Evolutionary conservation across 2,113 vertebrate species (phyloP).

Genomic region (Egretta garzetta): DNA sequence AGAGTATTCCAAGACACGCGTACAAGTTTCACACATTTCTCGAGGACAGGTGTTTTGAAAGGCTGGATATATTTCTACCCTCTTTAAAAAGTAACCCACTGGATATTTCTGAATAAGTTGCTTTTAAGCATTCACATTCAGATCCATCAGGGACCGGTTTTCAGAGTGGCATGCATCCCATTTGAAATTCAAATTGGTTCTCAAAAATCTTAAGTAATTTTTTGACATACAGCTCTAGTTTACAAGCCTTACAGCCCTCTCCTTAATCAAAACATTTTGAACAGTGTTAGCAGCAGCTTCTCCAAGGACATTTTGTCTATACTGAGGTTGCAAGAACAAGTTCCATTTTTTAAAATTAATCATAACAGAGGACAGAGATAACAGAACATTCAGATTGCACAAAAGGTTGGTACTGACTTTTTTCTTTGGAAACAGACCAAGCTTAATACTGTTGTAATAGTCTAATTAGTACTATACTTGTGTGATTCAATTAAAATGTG

Average conservation of each 20-base stretch:
- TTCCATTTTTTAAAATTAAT: not conserved
- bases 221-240: not conserved
- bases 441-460: not conserved
- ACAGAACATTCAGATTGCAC: conserved; percentile 24
- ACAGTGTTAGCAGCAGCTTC: not conserved
- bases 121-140: not conserved
- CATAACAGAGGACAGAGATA: not conserved
- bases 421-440: not conserved
- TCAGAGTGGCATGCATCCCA: not conserved
- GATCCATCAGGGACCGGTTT: not conserved
- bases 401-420: not conserved
- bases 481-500: not conserved
- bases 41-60: not conserved
- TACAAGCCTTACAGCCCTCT: not conserved
- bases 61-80: not conserved
- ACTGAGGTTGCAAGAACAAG: not conserved
- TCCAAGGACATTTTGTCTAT: not conserved
- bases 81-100: not conserved
- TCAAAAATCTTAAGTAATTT: not conserved
- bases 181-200: not conserved
- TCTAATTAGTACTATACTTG: not conserved
- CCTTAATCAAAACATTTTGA: not conserved
- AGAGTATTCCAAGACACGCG: not conserved
- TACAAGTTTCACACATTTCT: not conserved
- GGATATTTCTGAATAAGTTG: not conserved